Evolutionary conservation across 2,797 vertebrate genomes (phyloP).

Genomic region (Lutjanus campechanus): DNA sequence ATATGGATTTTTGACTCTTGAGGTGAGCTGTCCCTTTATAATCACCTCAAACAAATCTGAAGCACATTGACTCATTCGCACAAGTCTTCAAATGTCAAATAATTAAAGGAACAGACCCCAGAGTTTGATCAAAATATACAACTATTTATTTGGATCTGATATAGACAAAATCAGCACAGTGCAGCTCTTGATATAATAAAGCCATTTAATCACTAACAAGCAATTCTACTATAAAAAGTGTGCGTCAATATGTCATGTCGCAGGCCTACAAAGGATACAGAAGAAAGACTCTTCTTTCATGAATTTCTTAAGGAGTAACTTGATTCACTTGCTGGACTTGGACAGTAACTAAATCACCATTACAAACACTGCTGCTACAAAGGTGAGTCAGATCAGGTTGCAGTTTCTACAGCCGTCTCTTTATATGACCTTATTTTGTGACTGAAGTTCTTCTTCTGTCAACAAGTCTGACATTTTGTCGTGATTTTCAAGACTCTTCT

Average conservation of each 20-base stretch:
- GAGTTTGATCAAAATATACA: constrained; percentile 40
- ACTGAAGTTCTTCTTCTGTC: background rate
- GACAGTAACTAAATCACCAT: constrained; percentile 15
- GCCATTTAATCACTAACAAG: constrained; percentile 6
- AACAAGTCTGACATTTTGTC: background rate
- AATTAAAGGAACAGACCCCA: constrained; percentile 10
- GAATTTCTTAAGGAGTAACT: constrained; percentile 42
- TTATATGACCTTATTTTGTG: background rate
- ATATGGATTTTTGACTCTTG: too few relatives aligned
- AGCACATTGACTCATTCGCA: background rate
- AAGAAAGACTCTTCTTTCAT: background rate
- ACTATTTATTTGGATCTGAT: constrained; percentile 55
- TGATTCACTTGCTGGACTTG: constrained; percentile 20
- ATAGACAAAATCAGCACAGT: constrained; percentile 13
- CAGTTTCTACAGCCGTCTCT: background rate
- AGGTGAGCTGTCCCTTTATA: too few relatives aligned
- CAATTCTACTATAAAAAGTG: background rate
- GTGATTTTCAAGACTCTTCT: background rate
- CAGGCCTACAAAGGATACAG: background rate
- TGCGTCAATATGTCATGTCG: background rate
- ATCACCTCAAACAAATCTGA: background rate
- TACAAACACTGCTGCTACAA: constrained; percentile 16
- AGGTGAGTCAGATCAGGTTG: background rate
- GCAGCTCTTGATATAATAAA: constrained; percentile 14
- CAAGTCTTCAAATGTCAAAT: background rate